Evolutionary conservation across 2,113 vertebrate genomes (phyloP).

Genomic region (Microtus oregoni): DNA sequence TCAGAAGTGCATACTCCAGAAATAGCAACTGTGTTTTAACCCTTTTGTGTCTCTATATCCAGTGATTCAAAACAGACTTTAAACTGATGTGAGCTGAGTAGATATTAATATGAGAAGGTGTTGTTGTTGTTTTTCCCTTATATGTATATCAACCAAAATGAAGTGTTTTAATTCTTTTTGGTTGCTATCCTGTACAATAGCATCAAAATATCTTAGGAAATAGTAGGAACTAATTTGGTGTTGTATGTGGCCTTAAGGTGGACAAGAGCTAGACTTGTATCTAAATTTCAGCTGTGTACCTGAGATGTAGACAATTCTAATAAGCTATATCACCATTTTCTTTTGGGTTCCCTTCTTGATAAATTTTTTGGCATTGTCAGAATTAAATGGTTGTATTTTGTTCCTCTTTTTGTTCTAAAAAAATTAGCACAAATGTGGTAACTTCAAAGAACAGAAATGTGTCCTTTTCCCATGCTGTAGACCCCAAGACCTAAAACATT

Average conservation of each 20-base stretch:
- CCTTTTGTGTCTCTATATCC: background rate
- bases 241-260: background rate
- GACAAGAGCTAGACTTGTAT: background rate
- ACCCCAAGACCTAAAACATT: background rate
- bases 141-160: background rate
- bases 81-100: background rate
- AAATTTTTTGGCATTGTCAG: background rate
- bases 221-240: background rate
- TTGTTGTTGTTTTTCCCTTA: background rate
- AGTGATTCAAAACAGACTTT: background rate
- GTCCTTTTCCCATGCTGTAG: background rate
- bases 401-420: background rate
- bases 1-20: background rate
- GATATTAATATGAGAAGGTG: background rate
- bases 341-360: constrained; percentile 11
- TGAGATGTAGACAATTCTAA: background rate
- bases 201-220: background rate
- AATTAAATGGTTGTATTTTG: constrained; percentile 8
- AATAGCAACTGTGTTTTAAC: background rate
- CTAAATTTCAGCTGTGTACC: background rate
- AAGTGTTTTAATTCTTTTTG: background rate
- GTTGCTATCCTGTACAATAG: background rate
- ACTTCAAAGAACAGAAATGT: background rate
- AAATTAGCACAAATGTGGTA: background rate
- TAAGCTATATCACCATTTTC: background rate